Conservation (phyloP, 2,888 invertebrate species). For the Pachycephus smyrnensis region DNA sequence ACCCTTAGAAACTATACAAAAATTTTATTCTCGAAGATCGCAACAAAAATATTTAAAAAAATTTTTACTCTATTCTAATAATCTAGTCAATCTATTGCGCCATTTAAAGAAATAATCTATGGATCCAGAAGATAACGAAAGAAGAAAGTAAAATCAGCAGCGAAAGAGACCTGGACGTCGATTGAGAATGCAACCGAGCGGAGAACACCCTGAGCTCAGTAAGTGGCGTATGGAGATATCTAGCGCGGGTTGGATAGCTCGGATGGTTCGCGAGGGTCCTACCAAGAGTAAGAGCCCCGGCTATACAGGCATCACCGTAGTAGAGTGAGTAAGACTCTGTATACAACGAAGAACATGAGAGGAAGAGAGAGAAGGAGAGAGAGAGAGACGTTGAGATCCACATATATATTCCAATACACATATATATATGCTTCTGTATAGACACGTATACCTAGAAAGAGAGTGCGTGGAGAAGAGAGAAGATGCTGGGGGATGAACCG, state of each 20-base stretch:
- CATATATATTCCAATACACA: not conserved
- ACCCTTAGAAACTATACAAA: not conserved
- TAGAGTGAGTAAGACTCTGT: not conserved
- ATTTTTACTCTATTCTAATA: not conserved
- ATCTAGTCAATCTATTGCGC: not conserved
- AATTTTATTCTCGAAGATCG: not conserved
- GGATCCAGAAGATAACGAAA: not conserved
- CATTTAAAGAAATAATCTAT: not conserved
- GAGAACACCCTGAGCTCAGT: conserved; percentile 58
- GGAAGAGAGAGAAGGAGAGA: conserved; percentile 3
- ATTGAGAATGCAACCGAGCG: conserved; percentile 41
- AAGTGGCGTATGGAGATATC: conserved; percentile 63
- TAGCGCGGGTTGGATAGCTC: conserved; percentile 49
- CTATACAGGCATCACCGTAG: not conserved
- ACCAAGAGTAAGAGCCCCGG: conserved; percentile 18
- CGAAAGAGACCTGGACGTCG: not conserved
- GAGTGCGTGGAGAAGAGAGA: conserved; percentile 11
- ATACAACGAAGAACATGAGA: not conserved
- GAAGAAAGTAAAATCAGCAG: not conserved
- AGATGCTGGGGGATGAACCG: not conserved
- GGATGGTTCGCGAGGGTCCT: conserved; percentile 49
- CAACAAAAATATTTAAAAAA: not conserved
- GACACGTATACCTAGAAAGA: not conserved
- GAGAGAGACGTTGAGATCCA: not conserved
- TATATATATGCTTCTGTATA: not conserved